phyloP scores from a whole-genome alignment of 37 sponge, comb jelly and placozoan genomes.

The Agelas oroides region DNA sequence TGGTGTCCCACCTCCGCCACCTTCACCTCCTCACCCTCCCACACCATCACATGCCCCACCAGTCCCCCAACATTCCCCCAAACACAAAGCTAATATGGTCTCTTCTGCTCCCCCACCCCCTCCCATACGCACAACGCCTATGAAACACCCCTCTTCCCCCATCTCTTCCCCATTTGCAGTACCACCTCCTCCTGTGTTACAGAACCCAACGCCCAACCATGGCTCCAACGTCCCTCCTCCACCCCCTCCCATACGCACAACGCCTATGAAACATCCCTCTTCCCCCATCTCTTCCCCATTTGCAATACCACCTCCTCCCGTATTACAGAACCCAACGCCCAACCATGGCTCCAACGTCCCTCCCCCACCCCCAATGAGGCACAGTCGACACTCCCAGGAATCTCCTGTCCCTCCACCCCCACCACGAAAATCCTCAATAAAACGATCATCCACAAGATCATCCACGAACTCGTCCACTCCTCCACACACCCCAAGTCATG shows the following conservation, averaged over 20 bases:
- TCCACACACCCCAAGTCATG: not conserved
- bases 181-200: slow-evolving; percentile 21
- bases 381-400: too few species aligned
- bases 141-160: not conserved
- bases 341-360: not conserved
- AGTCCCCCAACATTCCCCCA: slow-evolving; percentile 14
- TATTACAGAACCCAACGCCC: not conserved
- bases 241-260: not conserved
- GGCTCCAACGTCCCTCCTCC: not conserved
- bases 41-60: slow-evolving; percentile 30
- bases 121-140: not conserved
- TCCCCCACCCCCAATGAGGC: slow-evolving; percentile 28
- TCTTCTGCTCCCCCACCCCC: slow-evolving; percentile 26
- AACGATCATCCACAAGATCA: too few species aligned
- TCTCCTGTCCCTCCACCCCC: slow-evolving; percentile 30
- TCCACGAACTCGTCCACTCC: not conserved
- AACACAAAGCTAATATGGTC: not conserved
- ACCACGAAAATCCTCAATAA: slow-evolving; percentile 2
- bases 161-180: not conserved
- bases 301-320: not conserved
- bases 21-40: slow-evolving; percentile 11
- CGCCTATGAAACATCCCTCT: not conserved
- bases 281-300: not conserved
- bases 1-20: slow-evolving; percentile 37
- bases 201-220: slow-evolving; percentile 10